Evolutionary conservation across 2,113 vertebrate species (phyloP), one percentile per base, ranked within the genome.

Genomic region (Strix aluco): DNA sequence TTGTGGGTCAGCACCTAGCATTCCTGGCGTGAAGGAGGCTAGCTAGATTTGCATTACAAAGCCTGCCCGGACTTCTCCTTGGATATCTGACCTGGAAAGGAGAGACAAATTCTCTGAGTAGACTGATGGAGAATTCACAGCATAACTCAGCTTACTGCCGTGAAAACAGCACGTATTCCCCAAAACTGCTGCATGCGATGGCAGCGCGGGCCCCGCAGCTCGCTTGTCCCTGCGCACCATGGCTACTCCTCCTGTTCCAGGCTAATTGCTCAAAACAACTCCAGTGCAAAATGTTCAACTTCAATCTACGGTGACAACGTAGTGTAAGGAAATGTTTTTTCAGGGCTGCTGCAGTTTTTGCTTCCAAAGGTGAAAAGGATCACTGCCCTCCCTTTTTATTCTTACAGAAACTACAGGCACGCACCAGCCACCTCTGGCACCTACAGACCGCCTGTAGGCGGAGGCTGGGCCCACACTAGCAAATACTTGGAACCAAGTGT

Each of bases 31-130:
- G 96, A 94, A 91, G 47, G 62, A 92, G 71, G 82, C 79, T 79
- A 63, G n/a, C 63, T 59, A 58, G 13, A 96, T 96, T 96, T 88
- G 92, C 92, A 96, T 96, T 93, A 96, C 95, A 96, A 94, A 95
- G 75, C 80, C 72, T 86, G 72, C 69, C 61, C 52, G 94, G 88
- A 75, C 88, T 96, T 92, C 86, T 86, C 86, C 51, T 88, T 82
- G 87, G 71, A 46, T 88, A 88, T 77, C 85, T 90, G 88, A 96
- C 80, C 80, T 93, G 91, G 85, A 94, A 95, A 95, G 88, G 94
- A 93, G 75, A 90, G 61, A 88, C 51, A 88, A 88, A 93, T 88
- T 88, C 51, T 94, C 90, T 86, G 70, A 70, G 69, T 14, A 57
- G n/a, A 20, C 84, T 71, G 78, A 57, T 57, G 72, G 81, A 85